These are phyloP conservation scores for Morone chrysops DNA, from an alignment of 2,113 vertebrate species.

Conservation along the genomic window DNA sequence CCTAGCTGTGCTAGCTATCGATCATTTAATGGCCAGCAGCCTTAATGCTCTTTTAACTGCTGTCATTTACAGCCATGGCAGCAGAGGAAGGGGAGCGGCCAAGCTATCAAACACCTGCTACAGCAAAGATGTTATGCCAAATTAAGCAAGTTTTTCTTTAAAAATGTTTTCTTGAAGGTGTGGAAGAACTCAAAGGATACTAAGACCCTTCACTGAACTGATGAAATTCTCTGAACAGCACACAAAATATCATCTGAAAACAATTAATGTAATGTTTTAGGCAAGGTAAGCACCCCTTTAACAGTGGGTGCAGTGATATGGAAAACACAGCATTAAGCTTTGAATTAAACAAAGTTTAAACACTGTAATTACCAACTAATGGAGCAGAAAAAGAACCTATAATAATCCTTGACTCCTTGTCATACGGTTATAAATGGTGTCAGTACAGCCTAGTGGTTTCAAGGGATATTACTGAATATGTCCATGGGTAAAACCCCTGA, in stretches of 20 bases:
- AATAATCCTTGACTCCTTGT: slow-evolving; percentile 34
- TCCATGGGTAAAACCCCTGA: not conserved
- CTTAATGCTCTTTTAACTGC: slow-evolving; percentile 77
- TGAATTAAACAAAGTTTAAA: slow-evolving; percentile 45
- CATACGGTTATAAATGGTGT: slow-evolving; percentile 17
- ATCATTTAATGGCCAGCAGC: slow-evolving; percentile 67
- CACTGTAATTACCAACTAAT: slow-evolving; percentile 58
- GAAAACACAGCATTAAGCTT: slow-evolving; percentile 40
- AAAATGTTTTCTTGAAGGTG: slow-evolving; percentile 32
- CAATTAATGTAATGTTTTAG: slow-evolving; percentile 1
- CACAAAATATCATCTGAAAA: not conserved
- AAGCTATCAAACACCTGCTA: slow-evolving; percentile 57
- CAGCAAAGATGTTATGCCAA: slow-evolving; percentile 43
- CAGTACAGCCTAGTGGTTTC: not conserved
- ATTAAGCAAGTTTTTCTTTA: slow-evolving; percentile 36
- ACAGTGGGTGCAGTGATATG: slow-evolving; percentile 28
- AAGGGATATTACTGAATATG: not conserved
- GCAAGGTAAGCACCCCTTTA: slow-evolving; percentile 5
- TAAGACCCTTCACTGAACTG: not conserved
- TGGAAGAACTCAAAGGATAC: not conserved
- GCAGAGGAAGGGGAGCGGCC: slow-evolving; percentile 33
- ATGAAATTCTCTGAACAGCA: not conserved
- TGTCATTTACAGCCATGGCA: slow-evolving; percentile 72
- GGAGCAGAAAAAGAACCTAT: slow-evolving; percentile 47
- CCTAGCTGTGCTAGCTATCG: slow-evolving; percentile 44